Evolutionary conservation across 2,113 vertebrate species (phyloP), one percentile per base, ranked within the genome.

Genomic region (Piprites chloris): DNA sequence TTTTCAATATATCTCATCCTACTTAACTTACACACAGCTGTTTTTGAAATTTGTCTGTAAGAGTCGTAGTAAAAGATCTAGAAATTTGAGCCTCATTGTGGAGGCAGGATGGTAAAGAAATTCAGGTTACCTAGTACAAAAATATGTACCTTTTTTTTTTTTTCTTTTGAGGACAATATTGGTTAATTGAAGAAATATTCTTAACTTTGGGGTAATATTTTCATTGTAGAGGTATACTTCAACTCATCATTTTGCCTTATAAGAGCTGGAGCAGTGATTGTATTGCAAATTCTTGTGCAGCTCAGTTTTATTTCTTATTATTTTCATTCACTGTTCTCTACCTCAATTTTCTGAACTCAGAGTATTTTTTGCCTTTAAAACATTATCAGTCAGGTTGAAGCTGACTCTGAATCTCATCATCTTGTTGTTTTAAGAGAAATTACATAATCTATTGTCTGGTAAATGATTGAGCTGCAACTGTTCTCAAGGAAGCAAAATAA

Each of bases 401-500:
- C 72, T 65, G 67, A 65, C 46, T 76, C 77, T 56, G 46, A 87
- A 62, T 95, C 62, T 87, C 41, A 61, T 18, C n/a, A 49, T 59
- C 9, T 28, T 66, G 42, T 50, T 93, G 77, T 65, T 92, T 73
- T 76, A 92, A 85, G 58, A 73, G 30, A 79, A 85, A 85, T 94
- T 49, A 33, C 44, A 39, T 87, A 46, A 78, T 33, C 74, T 85
- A 18, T 46, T 79, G 52, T 72, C 3, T 6, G 26, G 41, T 65
- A 76, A 69, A 53, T 69, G 74, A 73, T 28, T 85, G 74, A 95
- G 33, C 28, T 79, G 69, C 18, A 53, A 21, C 66, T 95, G 32
- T 82, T 94, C 71, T 90, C 44, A n/a, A 59, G 46, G n/a, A 89
- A 17, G 26, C 23, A 85, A 94, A 87, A 87, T 85, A 87, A 92